Percentiles rank a stretch among this genome's conserved stretches.
These are phyloP conservation scores for Umimayanthus kanabou DNA, from an alignment of 92 coral and sea anemone genomes.

Conservation along the genomic window DNA sequence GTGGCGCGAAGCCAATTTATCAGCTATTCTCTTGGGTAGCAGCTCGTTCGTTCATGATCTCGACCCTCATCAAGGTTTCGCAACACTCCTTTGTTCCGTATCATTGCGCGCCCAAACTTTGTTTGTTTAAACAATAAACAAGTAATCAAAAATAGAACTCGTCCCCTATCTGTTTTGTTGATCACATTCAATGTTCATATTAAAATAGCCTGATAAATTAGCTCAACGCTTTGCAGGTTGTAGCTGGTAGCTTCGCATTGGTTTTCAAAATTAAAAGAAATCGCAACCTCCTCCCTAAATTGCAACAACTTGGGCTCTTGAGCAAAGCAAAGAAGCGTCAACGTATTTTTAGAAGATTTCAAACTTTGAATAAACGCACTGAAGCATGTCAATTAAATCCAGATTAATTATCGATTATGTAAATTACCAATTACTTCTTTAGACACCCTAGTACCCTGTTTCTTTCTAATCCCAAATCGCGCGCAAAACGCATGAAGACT, in stretches of 20 bases:
- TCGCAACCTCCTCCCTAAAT: no score
- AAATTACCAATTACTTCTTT: background rate
- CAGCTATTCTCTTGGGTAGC: no score
- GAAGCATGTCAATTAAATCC: background rate
- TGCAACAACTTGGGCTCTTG: no score
- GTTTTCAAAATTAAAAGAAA: no score
- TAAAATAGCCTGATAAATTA: background rate
- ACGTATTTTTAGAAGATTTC: no score
- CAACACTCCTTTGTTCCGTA: background rate
- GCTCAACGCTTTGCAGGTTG: background rate
- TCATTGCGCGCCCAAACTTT: background rate
- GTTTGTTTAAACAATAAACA: background rate
- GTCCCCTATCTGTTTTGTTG: background rate
- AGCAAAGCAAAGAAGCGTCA: no score
- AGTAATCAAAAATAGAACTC: background rate
- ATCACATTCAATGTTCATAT: background rate
- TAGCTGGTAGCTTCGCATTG: no score
- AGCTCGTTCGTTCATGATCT: background rate
- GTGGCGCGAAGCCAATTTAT: no score
- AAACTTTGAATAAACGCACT: background rate
- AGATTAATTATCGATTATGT: background rate
- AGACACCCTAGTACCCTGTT: background rate
- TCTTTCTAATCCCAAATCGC: no score
- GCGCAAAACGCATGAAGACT: no score
- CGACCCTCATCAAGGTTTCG: background rate